Evolutionary conservation across 1,140 invertebrate species (phyloP).

Genomic region (Drosophila bocqueti): DNA sequence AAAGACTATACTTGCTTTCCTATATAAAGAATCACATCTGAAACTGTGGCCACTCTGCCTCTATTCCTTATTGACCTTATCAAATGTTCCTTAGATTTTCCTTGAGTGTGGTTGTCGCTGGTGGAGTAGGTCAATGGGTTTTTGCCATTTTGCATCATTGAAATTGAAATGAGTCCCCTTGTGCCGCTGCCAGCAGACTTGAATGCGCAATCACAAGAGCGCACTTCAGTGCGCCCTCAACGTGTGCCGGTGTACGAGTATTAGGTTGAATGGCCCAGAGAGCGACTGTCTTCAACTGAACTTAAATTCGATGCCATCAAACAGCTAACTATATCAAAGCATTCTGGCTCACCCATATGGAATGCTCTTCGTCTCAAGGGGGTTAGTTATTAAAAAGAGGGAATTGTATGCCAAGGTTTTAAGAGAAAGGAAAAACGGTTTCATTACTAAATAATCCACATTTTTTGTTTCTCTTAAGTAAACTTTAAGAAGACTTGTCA

Average conservation of each 20-base stretch:
- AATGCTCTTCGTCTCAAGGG: not conserved
- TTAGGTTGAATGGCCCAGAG: not conserved
- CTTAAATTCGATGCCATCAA: slow-evolving; percentile 4
- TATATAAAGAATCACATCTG: not conserved
- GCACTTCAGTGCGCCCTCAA: slow-evolving; percentile 25
- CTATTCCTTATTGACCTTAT: not conserved
- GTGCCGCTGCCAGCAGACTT: slow-evolving; percentile 23
- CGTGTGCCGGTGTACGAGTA: slow-evolving; percentile 7
- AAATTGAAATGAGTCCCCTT: slow-evolving; percentile 61
- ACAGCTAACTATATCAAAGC: not conserved
- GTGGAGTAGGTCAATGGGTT: slow-evolving; percentile 66
- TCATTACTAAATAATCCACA: not conserved
- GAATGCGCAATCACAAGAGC: slow-evolving; percentile 49
- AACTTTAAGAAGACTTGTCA: no score
- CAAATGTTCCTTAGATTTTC: not conserved
- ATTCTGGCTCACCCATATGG: not conserved
- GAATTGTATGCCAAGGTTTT: not conserved
- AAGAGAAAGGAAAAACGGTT: not conserved
- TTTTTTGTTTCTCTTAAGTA: no score
- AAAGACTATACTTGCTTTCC: not conserved
- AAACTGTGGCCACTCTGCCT: not conserved
- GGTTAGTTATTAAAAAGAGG: not conserved
- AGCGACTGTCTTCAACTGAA: slow-evolving; percentile 1
- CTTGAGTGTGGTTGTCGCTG: slow-evolving; percentile 11
- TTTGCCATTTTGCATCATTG: slow-evolving; percentile 56